These are phyloP conservation scores for Endomychus coccineus DNA, from an alignment of 2,888 invertebrate genomes.

Conservation along the genomic window DNA sequence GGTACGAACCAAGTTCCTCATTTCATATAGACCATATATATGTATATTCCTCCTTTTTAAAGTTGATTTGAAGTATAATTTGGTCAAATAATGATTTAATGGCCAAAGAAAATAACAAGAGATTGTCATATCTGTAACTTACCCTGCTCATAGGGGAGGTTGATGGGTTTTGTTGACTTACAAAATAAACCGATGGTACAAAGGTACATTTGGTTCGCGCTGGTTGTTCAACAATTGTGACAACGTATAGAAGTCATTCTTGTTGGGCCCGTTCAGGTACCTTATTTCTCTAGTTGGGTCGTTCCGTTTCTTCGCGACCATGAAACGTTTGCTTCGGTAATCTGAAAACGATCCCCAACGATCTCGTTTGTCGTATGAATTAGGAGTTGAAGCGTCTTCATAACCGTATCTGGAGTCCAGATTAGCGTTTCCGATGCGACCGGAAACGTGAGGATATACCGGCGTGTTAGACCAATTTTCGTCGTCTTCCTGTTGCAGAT, in stretches of 20 bases:
- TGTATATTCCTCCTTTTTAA: no score
- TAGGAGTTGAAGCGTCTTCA: conserved; percentile 28
- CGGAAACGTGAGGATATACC: conserved; percentile 46
- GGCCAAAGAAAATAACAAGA: no score
- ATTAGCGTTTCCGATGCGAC: conserved; percentile 33
- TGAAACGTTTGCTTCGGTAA: conserved; percentile 49
- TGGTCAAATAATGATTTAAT: no score
- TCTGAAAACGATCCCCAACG: conserved; percentile 32
- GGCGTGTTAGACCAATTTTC: conserved; percentile 54
- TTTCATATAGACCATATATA: no score
- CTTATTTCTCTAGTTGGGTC: conserved; percentile 41
- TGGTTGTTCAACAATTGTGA: conserved; percentile 50
- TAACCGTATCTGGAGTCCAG: conserved; percentile 32
- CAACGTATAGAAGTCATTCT: conserved; percentile 54
- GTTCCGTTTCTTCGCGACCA: conserved; percentile 52
- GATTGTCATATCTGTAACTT: no score
- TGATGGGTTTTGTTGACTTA: conserved; percentile 33
- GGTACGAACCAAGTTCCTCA: no score
- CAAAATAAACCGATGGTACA: conserved; percentile 55
- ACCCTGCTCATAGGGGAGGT: no score
- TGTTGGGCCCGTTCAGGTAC: conserved; percentile 40
- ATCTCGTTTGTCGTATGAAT: conserved; percentile 28
- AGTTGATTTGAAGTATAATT: no score
- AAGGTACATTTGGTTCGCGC: conserved; percentile 51
- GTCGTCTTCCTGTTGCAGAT: conserved; percentile 49